Conservation (phyloP, 2,888 invertebrate genomes). For the Volucella inanis region DNA sequence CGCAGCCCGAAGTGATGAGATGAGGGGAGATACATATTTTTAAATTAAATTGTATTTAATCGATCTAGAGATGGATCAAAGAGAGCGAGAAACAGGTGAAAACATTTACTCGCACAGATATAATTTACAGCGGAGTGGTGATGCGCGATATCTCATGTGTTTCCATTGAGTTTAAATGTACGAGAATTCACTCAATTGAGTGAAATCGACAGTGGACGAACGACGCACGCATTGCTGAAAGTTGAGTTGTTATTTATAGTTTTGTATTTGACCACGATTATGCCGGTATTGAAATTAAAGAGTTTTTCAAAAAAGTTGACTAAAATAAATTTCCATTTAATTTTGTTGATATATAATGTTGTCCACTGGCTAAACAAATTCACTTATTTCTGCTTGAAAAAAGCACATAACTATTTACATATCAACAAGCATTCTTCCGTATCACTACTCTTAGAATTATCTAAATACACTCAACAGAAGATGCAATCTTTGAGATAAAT, state of each 20-base stretch:
- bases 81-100: constrained; percentile 69
- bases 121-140: constrained; percentile 54
- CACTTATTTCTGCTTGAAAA: too few species aligned
- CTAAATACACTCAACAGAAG: constrained; percentile 57
- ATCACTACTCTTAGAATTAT: constrained; percentile 23
- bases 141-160: constrained; percentile 20
- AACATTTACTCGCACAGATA: constrained; percentile 62
- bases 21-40: constrained; percentile 23
- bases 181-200: constrained; percentile 53
- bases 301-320: too few species aligned
- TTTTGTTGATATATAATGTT: too few species aligned
- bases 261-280: not conserved
- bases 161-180: constrained; percentile 21
- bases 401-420: constrained; percentile 4
- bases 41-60: constrained; percentile 60
- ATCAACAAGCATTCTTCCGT: constrained; percentile 7
- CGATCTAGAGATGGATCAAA: constrained; percentile 67
- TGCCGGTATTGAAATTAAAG: not conserved
- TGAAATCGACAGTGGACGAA: constrained; percentile 39
- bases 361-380: too few species aligned
- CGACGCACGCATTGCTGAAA: constrained; percentile 25
- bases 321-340: too few species aligned
- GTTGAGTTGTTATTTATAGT: constrained; percentile 9
- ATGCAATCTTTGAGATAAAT: constrained; percentile 38
- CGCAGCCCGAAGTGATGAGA: not conserved